Conservation (phyloP, 2,797 vertebrate genomes). For the Scolopax rusticola region DNA sequence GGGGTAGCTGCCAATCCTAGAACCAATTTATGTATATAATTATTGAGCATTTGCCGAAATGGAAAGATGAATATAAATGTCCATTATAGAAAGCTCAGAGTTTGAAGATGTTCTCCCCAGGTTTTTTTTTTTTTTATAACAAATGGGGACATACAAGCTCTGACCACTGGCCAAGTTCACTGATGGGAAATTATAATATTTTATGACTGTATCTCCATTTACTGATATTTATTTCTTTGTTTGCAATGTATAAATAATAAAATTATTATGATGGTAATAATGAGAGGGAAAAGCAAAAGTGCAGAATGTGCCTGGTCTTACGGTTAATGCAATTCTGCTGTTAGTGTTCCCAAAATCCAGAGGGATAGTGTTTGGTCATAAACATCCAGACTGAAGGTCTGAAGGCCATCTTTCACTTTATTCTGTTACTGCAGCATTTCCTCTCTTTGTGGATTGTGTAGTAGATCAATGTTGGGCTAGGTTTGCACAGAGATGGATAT, state of each 20-base stretch:
- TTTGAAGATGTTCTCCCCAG: neutral
- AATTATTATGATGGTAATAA: neutral
- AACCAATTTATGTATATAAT: neutral
- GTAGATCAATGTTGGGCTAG: neutral
- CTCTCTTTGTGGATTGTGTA: neutral
- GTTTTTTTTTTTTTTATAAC: neutral
- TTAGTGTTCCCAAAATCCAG: neutral
- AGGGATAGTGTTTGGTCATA: fast-evolving
- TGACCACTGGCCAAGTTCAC: neutral
- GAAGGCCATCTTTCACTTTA: neutral
- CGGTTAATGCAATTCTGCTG: fast-evolving
- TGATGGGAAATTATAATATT: neutral
- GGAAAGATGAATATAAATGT: neutral
- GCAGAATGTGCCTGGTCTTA: neutral
- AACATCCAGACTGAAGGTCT: neutral
- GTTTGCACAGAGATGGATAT: neutral
- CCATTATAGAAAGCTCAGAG: neutral
- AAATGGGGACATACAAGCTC: neutral
- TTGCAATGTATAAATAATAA: neutral
- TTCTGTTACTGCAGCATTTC: neutral
- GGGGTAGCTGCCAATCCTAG: neutral
- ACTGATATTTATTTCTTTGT: neutral
- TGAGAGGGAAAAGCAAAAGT: neutral
- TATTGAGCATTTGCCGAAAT: neutral
- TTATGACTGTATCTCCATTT: neutral